phyloP scores from a whole-genome alignment of 2,113 vertebrate species.

The Brachyhypopomus occidentalis region DNA sequence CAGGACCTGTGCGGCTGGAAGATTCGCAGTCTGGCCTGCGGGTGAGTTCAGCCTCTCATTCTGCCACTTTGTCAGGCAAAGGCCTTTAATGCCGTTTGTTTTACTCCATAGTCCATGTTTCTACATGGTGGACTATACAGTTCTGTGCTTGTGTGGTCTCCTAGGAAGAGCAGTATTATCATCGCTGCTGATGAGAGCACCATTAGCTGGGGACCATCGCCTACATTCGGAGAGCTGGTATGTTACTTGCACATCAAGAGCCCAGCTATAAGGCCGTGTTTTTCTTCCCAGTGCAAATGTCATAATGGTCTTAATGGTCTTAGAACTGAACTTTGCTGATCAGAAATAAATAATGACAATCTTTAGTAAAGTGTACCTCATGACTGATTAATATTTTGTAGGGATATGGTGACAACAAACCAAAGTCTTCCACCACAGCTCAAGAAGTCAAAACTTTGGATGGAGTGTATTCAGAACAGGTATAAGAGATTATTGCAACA shows the following conservation, averaged over 20 bases:
- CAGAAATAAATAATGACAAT: not conserved
- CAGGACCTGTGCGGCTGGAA: conserved; percentile 97
- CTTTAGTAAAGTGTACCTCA: not conserved
- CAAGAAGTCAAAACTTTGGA: conserved; percentile 95
- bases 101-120: not conserved
- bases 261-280: no score
- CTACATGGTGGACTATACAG: not conserved
- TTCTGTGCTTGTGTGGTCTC: conserved; percentile 3
- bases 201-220: conserved; percentile 94
- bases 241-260: conserved; percentile 51
- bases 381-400: conserved; percentile 54
- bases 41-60: conserved; percentile 72
- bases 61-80: not conserved
- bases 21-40: conserved; percentile 89
- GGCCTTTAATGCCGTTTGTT: not conserved
- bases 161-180: conserved; percentile 94
- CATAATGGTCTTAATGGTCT: not conserved
- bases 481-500: conserved; percentile 55
- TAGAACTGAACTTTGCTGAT: not conserved
- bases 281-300: not conserved
- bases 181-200: conserved; percentile 95
- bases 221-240: conserved; percentile 94
- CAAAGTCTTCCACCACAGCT: conserved; percentile 92
- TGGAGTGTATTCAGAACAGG: conserved; percentile 89
- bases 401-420: conserved; percentile 96